Base-by-base conservation (phyloP, 2,797 vertebrate genomes). In the Hylomyscus alleni region DNA sequence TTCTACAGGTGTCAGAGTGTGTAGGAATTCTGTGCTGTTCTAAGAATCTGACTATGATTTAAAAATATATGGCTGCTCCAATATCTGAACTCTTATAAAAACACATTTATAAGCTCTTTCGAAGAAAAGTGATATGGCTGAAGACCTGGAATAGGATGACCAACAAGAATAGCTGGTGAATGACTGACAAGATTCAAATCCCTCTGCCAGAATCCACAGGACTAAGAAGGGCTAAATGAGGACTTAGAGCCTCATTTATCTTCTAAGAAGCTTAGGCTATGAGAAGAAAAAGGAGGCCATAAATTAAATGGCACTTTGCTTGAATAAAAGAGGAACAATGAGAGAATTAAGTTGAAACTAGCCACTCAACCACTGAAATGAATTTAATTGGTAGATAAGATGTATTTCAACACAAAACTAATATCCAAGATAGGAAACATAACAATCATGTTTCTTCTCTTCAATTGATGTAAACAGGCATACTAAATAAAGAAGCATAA, bases 301-400 rank as follows among this genome's bases (percentile, higher is more conserved):
- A 97, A 97, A 97, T 97, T 97, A 96, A 97, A 97, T 93, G 92
- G 96, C 89, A 96, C 90, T 97, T 97, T 96, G 92, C 95, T 96
- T 94, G 93, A 95, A 93, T 96, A 95, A 97, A 96, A 96, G 92
- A 80, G 76, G 91, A 93, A 96, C 40, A 93, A 97, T 96, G 94
- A 96, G 89, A 54, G 95, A 94, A 97, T 96, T 96, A 94, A 91
- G 78, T 82, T 94, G 93, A 95, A 97, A 81, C 95, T 44, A 75
- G 75, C 86, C 75, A 83, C 86, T 96, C 86, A 96, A 93, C 40
- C 47, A 84, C 40, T 69, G 65, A 69, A 72, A 93, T 75, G 93
- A 84, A 83, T 93, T 93, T 94, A 96, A 97, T 95, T 97, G 96
- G 86, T 50, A 95, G 90, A 95, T 96, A 95, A 95, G 92, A 84